phyloP scores from a whole-genome alignment of 2,113 vertebrate species.

The Ploceus nigricollis region DNA sequence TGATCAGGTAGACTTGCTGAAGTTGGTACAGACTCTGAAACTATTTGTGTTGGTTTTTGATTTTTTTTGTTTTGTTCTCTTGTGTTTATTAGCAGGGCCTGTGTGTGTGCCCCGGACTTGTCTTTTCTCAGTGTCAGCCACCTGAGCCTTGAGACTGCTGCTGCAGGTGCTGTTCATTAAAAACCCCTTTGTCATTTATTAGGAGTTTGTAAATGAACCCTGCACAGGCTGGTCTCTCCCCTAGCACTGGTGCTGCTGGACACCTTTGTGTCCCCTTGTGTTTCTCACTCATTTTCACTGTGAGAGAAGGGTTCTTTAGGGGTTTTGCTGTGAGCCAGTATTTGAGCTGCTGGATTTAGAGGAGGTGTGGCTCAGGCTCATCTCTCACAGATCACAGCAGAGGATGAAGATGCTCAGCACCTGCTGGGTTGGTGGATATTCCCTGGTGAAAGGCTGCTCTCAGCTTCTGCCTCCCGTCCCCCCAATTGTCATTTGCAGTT shows the following conservation, averaged over 20 bases:
- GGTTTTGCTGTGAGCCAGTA: background rate
- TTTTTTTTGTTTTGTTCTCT: background rate
- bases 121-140: background rate
- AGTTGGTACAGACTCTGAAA: background rate
- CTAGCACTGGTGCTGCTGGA: background rate
- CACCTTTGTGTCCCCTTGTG: background rate
- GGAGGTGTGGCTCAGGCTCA: background rate
- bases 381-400: background rate
- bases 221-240: background rate
- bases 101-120: background rate
- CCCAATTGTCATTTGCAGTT: background rate
- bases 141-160: background rate
- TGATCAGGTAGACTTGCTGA: background rate
- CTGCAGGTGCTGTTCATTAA: background rate
- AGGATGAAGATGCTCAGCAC: background rate
- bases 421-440: background rate
- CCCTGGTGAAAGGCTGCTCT: background rate
- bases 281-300: background rate
- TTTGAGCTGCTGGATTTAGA: background rate
- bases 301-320: background rate
- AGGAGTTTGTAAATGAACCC: background rate
- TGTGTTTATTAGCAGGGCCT: background rate
- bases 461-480: background rate
- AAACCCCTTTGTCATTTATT: background rate
- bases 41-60: fast-evolving